Evolutionary conservation across 1,140 invertebrate genomes (phyloP).

Genomic region (Samia ricini): DNA sequence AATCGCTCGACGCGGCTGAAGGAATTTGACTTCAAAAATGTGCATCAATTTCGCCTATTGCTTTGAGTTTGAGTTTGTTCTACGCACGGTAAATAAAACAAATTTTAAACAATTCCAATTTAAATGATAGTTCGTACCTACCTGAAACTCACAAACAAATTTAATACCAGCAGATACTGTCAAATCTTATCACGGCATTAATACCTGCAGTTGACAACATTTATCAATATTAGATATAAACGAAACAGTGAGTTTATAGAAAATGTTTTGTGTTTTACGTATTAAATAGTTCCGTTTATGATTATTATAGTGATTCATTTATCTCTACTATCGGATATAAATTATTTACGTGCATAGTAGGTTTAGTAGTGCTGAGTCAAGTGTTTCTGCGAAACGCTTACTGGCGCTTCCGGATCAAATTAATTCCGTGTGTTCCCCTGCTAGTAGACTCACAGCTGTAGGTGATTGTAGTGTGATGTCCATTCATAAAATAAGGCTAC

Average conservation of each 20-base stretch:
- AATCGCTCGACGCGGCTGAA: too few species aligned
- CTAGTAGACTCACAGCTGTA: constrained; percentile 39
- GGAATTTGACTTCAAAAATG: too few species aligned
- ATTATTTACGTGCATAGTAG: background rate
- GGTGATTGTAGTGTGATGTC: constrained; percentile 40
- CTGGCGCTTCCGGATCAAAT: constrained; percentile 42
- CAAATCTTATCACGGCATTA: background rate
- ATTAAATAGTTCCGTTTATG: background rate
- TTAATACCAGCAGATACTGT: background rate
- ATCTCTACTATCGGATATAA: background rate
- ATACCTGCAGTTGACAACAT: background rate
- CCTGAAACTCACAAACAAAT: too few species aligned
- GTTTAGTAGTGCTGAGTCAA: constrained; percentile 46
- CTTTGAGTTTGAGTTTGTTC: too few species aligned
- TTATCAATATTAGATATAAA: background rate
- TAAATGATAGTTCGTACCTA: too few species aligned
- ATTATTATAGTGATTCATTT: background rate
- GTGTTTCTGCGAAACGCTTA: constrained; percentile 45
- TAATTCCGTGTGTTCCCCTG: constrained; percentile 26
- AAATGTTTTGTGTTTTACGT: background rate
- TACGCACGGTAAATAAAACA: too few species aligned
- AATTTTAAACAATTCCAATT: too few species aligned
- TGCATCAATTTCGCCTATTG: too few species aligned
- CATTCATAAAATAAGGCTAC: constrained; percentile 59
- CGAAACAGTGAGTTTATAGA: background rate